Evolutionary conservation across 2,113 vertebrate genomes (phyloP).

Genomic region (Brachypteracias leptosomus): DNA sequence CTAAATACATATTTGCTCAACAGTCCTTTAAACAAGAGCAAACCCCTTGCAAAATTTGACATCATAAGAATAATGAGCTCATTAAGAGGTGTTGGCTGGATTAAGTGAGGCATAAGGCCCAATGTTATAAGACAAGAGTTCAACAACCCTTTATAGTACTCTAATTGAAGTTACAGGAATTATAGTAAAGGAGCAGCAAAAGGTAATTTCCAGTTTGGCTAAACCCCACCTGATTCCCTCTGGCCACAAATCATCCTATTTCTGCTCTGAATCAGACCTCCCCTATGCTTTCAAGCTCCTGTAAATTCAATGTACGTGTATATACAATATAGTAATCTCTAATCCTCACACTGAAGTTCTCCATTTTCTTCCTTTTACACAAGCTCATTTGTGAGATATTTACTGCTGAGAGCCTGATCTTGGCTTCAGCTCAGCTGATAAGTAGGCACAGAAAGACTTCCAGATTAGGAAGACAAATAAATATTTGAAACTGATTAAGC

Average conservation of each 20-base stretch:
- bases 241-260: slow-evolving; percentile 66
- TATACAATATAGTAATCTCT: slow-evolving; percentile 20
- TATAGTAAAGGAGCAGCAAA: slow-evolving; percentile 41
- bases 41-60: slow-evolving; percentile 29
- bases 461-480: slow-evolving; percentile 47
- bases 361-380: slow-evolving; percentile 10
- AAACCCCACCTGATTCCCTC: slow-evolving; percentile 36
- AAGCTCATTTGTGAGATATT: slow-evolving; percentile 57
- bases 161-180: slow-evolving; percentile 57
- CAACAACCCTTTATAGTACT: slow-evolving; percentile 36
- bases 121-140: slow-evolving; percentile 30
- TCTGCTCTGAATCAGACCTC: slow-evolving; percentile 61
- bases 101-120: slow-evolving; percentile 5
- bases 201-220: slow-evolving; percentile 68
- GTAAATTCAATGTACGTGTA: slow-evolving; percentile 20
- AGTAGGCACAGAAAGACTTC: slow-evolving; percentile 42
- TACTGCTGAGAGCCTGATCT: slow-evolving; percentile 28
- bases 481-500: slow-evolving; percentile 57
- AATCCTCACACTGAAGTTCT: slow-evolving; percentile 47
- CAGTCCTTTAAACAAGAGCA: not conserved
- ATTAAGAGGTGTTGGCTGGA: slow-evolving; percentile 53
- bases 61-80: slow-evolving; percentile 58
- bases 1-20: not conserved
- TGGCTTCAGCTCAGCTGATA: slow-evolving; percentile 58
- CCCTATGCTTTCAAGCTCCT: slow-evolving; percentile 7